phyloP scores from a whole-genome alignment of 2,888 invertebrate genomes.

The Platycheirus rosarum region DNA sequence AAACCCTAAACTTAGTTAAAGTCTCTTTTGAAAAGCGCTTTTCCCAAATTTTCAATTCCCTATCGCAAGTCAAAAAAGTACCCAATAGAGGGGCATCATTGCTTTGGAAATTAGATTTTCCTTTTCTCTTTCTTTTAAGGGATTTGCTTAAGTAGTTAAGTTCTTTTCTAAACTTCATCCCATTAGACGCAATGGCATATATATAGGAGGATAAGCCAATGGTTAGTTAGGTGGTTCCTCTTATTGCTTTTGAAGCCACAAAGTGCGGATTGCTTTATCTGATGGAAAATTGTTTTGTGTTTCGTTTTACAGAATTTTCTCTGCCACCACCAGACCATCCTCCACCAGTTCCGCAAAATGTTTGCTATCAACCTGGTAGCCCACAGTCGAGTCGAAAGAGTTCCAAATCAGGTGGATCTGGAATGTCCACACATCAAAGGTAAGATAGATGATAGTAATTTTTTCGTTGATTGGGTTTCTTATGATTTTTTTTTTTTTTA shows the following conservation, averaged over 20 bases:
- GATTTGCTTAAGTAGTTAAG: conserved; percentile 40
- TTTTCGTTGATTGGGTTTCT: conserved; percentile 11
- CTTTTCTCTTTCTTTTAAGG: conserved; percentile 23
- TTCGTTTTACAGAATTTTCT: conserved; percentile 83
- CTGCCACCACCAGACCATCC: conserved; percentile 86
- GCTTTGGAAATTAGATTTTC: conserved; percentile 13
- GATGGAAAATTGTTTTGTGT: background rate
- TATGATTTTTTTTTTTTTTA: conserved; percentile 38
- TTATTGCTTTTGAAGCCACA: conserved; percentile 30
- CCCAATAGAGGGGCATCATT: conserved; percentile 3
- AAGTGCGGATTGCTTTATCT: conserved; percentile 40
- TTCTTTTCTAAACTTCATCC: conserved; percentile 11
- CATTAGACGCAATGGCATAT: conserved; percentile 18
- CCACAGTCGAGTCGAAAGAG: conserved; percentile 82
- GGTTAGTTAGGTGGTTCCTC: conserved; percentile 18
- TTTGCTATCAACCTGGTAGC: conserved; percentile 81
- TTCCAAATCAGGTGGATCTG: conserved; percentile 82
- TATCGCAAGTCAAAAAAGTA: background rate
- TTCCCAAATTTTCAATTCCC: background rate
- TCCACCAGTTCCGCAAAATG: conserved; percentile 83
- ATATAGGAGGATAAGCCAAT: too few species aligned
- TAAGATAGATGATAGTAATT: conserved; percentile 69
- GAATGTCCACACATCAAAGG: conserved; percentile 82
- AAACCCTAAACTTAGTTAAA: too few species aligned
- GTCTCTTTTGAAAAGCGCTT: background rate